Evolutionary conservation across 2,113 vertebrate species (phyloP).

Genomic region (Mixornis gularis): DNA sequence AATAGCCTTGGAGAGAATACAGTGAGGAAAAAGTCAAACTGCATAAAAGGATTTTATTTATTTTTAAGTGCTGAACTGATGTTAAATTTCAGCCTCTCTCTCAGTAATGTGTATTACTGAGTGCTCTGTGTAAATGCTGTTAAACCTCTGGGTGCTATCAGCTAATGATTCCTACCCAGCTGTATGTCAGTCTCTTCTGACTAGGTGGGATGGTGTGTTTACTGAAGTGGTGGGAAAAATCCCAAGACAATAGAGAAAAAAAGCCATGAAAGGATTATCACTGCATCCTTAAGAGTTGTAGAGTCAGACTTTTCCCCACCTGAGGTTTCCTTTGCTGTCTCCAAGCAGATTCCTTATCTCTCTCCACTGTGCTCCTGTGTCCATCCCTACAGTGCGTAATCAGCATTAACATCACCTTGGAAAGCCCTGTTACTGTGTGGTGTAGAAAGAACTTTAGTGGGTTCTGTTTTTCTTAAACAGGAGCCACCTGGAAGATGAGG

Average conservation of each 20-base stretch:
- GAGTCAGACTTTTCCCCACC: neutral
- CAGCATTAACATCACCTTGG: neutral
- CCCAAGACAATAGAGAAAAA: neutral
- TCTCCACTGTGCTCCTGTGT: neutral
- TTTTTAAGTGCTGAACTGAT: neutral
- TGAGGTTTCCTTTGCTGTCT: neutral
- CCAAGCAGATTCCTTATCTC: neutral
- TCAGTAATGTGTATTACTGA: neutral
- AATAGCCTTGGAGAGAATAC: neutral
- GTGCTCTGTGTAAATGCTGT: neutral
- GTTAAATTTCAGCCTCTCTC: neutral
- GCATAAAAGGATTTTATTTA: neutral
- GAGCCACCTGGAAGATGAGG: neutral
- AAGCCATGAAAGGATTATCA: fast-evolving
- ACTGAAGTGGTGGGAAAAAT: neutral
- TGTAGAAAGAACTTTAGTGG: neutral
- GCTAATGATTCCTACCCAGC: neutral
- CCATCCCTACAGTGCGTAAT: neutral
- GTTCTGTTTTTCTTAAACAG: neutral
- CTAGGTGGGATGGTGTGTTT: neutral
- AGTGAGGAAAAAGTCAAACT: neutral
- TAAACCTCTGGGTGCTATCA: neutral
- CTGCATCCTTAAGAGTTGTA: neutral
- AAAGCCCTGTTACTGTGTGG: neutral
- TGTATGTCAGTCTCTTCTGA: neutral